A percentile compares a stretch with the other conserved stretches of the same genome.
These are phyloP conservation scores for Neotoxoptera formosana DNA, from an alignment of 1,140 invertebrate genomes.

Conservation along the genomic window DNA sequence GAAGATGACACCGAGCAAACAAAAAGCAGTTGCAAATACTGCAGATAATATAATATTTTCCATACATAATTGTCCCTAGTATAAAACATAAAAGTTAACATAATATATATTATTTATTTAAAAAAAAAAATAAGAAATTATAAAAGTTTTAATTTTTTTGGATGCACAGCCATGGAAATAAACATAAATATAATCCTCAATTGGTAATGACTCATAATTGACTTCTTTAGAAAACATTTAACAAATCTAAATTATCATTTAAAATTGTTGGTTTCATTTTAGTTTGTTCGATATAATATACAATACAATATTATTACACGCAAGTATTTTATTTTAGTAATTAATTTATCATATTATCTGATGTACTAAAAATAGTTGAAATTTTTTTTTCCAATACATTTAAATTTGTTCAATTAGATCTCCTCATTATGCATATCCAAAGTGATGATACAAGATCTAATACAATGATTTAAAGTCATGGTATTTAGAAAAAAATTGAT, in stretches of 20 bases:
- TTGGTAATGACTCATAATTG: conserved; percentile 60
- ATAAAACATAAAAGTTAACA: conserved; percentile 58
- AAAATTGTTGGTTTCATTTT: background rate
- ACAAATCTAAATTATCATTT: background rate
- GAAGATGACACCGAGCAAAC: conserved; percentile 35
- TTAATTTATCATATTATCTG: conserved; percentile 48
- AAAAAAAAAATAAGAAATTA: background rate
- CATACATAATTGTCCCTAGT: conserved; percentile 85
- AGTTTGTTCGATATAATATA: background rate
- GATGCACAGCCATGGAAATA: conserved; percentile 93
- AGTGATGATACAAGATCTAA: conserved; percentile 61
- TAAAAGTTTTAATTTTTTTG: conserved; percentile 74
- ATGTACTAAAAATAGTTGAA: background rate
- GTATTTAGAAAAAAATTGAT: conserved; percentile 42
- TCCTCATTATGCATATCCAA: conserved; percentile 58
- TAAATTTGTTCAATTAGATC: conserved; percentile 23
- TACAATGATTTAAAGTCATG: background rate
- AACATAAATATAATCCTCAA: conserved; percentile 76
- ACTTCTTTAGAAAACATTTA: conserved; percentile 50
- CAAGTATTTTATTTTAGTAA: background rate
- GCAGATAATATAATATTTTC: conserved; percentile 67
- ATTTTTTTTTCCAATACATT: background rate
- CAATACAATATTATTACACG: background rate
- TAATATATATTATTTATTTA: background rate
- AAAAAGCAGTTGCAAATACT: conserved; percentile 26